These are phyloP conservation scores for Gasteruption jaculator DNA, from an alignment of 2,888 invertebrate species.

Conservation along the genomic window DNA sequence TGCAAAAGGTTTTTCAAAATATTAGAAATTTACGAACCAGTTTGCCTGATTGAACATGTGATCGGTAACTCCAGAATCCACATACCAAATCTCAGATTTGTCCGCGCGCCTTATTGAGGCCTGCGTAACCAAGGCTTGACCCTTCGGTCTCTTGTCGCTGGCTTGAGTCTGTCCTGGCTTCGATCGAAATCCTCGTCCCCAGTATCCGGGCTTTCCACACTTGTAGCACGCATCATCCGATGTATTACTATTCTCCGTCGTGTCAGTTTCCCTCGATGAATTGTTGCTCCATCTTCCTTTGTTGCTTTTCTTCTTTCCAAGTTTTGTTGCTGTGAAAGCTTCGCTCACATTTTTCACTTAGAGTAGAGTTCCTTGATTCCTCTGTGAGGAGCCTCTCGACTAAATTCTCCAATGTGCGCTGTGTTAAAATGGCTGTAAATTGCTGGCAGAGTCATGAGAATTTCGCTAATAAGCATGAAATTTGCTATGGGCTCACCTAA, in stretches of 20 bases:
- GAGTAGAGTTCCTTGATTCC: slow-evolving; percentile 14
- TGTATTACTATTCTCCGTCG: background rate
- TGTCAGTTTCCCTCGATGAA: background rate
- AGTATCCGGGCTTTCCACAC: slow-evolving; percentile 17
- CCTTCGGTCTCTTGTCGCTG: slow-evolving; percentile 11
- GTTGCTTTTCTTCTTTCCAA: slow-evolving; percentile 10
- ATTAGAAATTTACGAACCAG: slow-evolving; percentile 20
- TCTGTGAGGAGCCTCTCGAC: slow-evolving; percentile 12
- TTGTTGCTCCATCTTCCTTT: background rate
- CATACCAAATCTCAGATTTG: no score
- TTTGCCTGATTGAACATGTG: slow-evolving; percentile 23
- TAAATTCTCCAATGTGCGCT: slow-evolving; percentile 11
- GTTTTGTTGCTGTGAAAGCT: background rate
- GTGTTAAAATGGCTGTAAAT: background rate
- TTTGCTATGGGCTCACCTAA: slow-evolving; percentile 16
- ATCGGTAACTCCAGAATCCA: slow-evolving; percentile 26
- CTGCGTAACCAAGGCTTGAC: slow-evolving; percentile 13
- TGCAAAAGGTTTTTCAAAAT: slow-evolving; percentile 12
- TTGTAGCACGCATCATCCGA: slow-evolving; percentile 7
- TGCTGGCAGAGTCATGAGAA: slow-evolving; percentile 16
- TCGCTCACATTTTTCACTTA: background rate
- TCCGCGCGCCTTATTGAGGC: no score
- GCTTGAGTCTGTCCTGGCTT: background rate
- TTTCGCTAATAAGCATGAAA: slow-evolving; percentile 14
- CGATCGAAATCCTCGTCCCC: slow-evolving; percentile 17